Evolutionary conservation across 2,888 invertebrate species (phyloP).

Genomic region (Odontocerum albicorne): DNA sequence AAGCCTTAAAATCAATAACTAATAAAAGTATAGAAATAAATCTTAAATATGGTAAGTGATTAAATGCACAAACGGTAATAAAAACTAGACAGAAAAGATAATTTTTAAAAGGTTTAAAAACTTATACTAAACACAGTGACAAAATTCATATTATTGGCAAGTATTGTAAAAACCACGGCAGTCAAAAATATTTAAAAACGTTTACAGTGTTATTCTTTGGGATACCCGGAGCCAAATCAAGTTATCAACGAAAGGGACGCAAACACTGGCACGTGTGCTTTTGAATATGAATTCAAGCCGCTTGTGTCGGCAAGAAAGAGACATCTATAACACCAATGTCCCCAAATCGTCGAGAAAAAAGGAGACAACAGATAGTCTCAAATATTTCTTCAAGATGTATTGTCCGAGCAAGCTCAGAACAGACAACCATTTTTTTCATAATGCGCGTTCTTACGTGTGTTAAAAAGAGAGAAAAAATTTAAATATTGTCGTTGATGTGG

Average conservation of each 20-base stretch:
- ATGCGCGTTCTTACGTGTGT: neutral
- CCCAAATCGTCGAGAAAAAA: neutral
- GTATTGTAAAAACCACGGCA: no score
- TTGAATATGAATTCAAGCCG: constrained; percentile 11
- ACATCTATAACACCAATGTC: neutral
- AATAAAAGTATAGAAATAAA: no score
- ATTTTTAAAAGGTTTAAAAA: no score
- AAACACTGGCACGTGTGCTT: constrained; percentile 21
- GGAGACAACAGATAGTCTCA: neutral
- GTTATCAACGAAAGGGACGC: constrained; percentile 31
- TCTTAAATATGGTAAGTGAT: no score
- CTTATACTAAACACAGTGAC: no score
- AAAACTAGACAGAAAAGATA: no score
- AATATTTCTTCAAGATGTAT: neutral
- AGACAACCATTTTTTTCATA: neutral
- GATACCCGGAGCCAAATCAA: constrained; percentile 32
- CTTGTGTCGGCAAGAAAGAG: neutral
- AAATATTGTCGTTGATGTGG: no score
- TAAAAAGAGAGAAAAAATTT: neutral
- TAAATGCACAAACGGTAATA: no score
- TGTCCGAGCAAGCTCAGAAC: neutral
- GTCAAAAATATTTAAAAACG: no score
- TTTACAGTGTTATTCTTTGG: no score
- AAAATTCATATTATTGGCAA: no score
- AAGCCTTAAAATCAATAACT: no score